phyloP scores from a whole-genome alignment of 2,888 invertebrate species.

The Polyploca ridens region DNA sequence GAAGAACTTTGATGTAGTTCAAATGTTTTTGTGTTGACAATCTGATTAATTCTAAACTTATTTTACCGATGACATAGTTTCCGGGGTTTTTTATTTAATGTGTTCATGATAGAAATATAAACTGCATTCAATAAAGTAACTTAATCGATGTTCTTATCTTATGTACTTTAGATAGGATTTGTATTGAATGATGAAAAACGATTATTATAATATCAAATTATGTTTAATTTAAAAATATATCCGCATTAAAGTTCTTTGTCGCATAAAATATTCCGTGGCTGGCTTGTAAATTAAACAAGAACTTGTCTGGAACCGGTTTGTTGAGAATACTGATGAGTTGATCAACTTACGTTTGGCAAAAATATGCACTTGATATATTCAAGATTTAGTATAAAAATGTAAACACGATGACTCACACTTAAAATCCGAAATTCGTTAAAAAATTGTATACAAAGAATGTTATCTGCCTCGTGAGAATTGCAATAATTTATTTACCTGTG shows the following conservation, averaged over 20 bases:
- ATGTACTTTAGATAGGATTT: not conserved
- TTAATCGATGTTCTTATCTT: not conserved
- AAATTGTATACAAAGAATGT: not conserved
- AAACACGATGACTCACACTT: not conserved
- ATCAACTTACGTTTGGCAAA: not conserved
- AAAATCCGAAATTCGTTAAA: not conserved
- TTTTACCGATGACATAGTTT: not conserved
- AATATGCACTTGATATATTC: not conserved
- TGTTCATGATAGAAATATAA: not conserved
- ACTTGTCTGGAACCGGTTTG: not conserved
- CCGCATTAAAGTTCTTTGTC: not conserved
- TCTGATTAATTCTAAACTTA: too few species aligned
- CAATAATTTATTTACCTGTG: slow-evolving; percentile 21
- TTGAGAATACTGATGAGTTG: not conserved
- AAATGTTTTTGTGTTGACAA: not conserved
- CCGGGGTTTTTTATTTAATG: not conserved
- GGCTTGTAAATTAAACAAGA: not conserved
- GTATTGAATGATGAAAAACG: not conserved
- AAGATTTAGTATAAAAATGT: not conserved
- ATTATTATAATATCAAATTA: not conserved
- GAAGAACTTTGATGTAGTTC: not conserved
- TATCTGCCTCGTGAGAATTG: not conserved
- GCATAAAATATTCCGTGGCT: not conserved
- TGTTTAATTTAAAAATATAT: not conserved
- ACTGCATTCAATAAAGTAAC: not conserved